Conservation (phyloP, 1,140 invertebrate genomes). For the Drosophila ambigua region DNA sequence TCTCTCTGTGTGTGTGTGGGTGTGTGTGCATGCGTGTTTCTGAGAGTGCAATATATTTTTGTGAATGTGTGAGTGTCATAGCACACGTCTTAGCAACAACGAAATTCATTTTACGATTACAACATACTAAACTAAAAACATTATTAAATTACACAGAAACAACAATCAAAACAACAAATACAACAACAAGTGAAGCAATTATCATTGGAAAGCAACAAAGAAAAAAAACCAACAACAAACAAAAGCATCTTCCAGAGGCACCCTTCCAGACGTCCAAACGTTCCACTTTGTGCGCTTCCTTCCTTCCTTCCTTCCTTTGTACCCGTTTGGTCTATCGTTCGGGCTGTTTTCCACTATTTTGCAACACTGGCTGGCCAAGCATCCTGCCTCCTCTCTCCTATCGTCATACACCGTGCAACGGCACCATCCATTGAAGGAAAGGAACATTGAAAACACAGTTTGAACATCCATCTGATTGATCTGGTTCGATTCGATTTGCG, state of each 20-base stretch:
- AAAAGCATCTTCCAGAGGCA: conserved; percentile 47
- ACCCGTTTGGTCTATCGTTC: conserved; percentile 5
- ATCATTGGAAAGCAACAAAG: background rate
- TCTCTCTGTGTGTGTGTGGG: conserved; percentile 8
- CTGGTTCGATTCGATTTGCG: conserved; percentile 44
- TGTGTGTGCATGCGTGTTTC: conserved; percentile 23
- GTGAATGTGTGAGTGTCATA: conserved; percentile 45
- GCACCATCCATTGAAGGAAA: conserved; percentile 1
- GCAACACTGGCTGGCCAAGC: conserved; percentile 30
- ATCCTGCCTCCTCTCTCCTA: too few species aligned
- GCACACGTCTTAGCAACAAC: conserved; percentile 76
- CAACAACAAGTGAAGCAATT: too few species aligned
- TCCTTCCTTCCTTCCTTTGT: conserved; percentile 17
- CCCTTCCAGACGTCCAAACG: conserved; percentile 27
- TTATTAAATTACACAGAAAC: conserved; percentile 66
- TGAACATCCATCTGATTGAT: conserved; percentile 5
- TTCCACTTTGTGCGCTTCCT: conserved; percentile 35
- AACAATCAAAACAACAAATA: conserved; percentile 17
- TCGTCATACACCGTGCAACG: background rate
- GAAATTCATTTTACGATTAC: conserved; percentile 70
- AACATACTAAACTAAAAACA: conserved; percentile 68
- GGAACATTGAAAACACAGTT: background rate
- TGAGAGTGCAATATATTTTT: conserved; percentile 27
- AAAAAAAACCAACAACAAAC: conserved; percentile 6
- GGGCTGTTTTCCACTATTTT: too few species aligned